Percentiles rank a stretch among this genome's conserved stretches.
phyloP scores from a whole-genome alignment of 1,140 invertebrate genomes.

The Drosophila yakuba region DNA sequence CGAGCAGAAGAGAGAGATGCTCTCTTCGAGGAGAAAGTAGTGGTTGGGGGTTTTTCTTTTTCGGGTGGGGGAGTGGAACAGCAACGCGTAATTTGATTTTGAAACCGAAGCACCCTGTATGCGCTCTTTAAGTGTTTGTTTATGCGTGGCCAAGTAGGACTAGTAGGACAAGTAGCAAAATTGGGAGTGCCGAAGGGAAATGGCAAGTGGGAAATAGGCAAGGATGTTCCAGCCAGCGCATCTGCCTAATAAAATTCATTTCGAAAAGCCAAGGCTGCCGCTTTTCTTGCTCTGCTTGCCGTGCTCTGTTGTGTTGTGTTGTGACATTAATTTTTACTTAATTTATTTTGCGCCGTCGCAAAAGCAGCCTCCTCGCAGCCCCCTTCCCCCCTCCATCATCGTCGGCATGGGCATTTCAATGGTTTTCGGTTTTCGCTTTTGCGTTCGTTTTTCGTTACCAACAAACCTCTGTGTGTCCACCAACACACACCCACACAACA shows the following conservation, averaged over 20 bases:
- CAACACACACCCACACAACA: slow-evolving; percentile 29
- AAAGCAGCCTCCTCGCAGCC: slow-evolving; percentile 53
- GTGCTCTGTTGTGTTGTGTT: slow-evolving; percentile 35
- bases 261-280: slow-evolving; percentile 54
- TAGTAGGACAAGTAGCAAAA: slow-evolving; percentile 6
- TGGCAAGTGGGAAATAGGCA: slow-evolving; percentile 2
- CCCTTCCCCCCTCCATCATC: slow-evolving; percentile 2
- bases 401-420: slow-evolving; percentile 45
- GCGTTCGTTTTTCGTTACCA: slow-evolving; percentile 65
- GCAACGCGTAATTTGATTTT: slow-evolving; percentile 69
- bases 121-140: slow-evolving; percentile 80
- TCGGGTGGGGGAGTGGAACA: slow-evolving; percentile 27
- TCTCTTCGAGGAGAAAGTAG: slow-evolving; percentile 37
- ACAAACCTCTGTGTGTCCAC: slow-evolving; percentile 50
- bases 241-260: slow-evolving; percentile 80
- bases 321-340: slow-evolving; percentile 83
- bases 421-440: slow-evolving; percentile 64
- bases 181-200: neutral
- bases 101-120: slow-evolving; percentile 49
- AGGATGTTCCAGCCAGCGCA: slow-evolving; percentile 19
- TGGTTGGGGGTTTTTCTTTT: neutral
- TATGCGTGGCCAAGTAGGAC: slow-evolving; percentile 63
- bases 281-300: neutral
- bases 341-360: slow-evolving; percentile 82
- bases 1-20: slow-evolving; percentile 6